Evolutionary conservation across 2,113 vertebrate species (phyloP).

Genomic region (Trogon surrucura): DNA sequence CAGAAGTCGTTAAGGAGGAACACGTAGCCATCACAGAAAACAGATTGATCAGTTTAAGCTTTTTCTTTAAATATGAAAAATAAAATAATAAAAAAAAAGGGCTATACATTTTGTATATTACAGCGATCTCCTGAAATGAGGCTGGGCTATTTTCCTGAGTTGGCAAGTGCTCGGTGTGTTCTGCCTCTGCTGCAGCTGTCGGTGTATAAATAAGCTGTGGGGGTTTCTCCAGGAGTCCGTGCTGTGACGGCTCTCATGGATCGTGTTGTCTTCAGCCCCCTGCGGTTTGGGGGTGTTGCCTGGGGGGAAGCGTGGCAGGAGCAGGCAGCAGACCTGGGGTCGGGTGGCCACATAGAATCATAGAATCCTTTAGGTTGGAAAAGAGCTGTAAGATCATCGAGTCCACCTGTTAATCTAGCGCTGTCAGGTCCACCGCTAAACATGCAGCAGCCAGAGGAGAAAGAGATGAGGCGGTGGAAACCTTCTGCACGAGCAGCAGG

Average conservation of each 20-base stretch:
- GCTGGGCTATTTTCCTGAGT: not conserved
- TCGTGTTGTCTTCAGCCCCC: not conserved
- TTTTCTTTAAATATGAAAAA: not conserved
- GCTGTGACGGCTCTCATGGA: not conserved
- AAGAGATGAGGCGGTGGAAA: not conserved
- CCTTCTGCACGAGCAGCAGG: not conserved
- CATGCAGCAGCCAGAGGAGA: not conserved
- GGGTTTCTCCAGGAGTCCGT: not conserved
- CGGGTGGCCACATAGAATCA: not conserved
- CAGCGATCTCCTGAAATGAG: not conserved
- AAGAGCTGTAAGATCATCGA: too few species aligned
- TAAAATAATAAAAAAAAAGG: not conserved
- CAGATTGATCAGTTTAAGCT: not conserved
- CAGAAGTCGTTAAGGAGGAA: not conserved
- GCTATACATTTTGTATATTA: not conserved
- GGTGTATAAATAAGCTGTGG: not conserved
- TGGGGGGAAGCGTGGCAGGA: not conserved
- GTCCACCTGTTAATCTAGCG: too few species aligned
- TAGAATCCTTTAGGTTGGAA: too few species aligned
- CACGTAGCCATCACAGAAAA: rapidly evolving
- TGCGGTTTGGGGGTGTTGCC: not conserved
- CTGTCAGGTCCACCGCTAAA: too few species aligned
- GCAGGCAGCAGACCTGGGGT: not conserved
- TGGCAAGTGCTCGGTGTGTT: not conserved
- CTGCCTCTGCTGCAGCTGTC: constrained; percentile 12